A percentile compares a stretch with the other conserved stretches of the same genome.
These are phyloP conservation scores for Gavia stellata DNA, from an alignment of 2,113 vertebrate species.

Conservation along the genomic window DNA sequence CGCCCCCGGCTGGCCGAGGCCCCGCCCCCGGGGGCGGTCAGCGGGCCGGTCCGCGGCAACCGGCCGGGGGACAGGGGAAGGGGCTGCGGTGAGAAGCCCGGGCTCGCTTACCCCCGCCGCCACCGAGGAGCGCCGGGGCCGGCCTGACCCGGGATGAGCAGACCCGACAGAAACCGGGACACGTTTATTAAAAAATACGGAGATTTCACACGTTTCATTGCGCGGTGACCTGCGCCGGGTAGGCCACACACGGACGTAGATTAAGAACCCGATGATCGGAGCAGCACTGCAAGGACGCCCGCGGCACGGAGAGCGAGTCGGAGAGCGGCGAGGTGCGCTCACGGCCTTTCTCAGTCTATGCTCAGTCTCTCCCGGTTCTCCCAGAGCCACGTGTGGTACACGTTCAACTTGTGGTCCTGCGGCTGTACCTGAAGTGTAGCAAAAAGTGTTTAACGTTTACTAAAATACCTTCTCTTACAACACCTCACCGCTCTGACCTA, in stretches of 20 bases:
- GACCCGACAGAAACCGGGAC: background rate
- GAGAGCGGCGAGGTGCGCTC: background rate
- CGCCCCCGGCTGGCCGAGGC: no score
- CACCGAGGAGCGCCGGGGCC: no score
- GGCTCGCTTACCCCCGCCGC: no score
- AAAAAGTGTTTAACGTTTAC: rapidly evolving
- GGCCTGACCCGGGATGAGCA: background rate
- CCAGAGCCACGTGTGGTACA: constrained; percentile 21
- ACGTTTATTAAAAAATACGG: background rate
- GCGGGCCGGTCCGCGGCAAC: no score
- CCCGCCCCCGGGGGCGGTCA: no score
- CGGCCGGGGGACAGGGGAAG: no score
- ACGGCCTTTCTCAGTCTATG: background rate
- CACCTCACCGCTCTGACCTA: rapidly evolving
- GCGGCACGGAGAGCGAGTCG: rapidly evolving
- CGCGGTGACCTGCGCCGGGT: background rate
- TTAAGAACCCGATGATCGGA: background rate
- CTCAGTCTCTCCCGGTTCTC: constrained; percentile 13
- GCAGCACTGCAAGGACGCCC: background rate
- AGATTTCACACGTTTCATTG: background rate
- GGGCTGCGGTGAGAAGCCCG: no score
- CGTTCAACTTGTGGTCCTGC: constrained; percentile 23
- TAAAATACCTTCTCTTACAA: background rate
- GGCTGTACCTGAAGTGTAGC: no score
- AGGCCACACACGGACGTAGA: background rate